A percentile compares a stretch with the other conserved stretches of the same genome.
These are phyloP conservation scores for Astyanax mexicanus DNA, from an alignment of 2,797 vertebrate genomes.

Conservation along the genomic window DNA sequence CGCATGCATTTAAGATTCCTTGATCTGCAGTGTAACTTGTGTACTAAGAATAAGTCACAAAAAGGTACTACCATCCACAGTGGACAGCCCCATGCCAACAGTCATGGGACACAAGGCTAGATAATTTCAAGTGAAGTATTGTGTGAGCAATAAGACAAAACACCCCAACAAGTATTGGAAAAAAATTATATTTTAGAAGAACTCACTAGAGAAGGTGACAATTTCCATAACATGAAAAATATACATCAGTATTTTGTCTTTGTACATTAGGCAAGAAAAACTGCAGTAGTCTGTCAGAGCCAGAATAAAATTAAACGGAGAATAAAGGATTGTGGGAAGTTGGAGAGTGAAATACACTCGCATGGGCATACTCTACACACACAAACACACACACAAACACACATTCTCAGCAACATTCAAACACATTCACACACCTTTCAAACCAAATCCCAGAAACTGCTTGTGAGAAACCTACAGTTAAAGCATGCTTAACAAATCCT, in stretches of 20 bases:
- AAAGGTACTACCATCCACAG: no score
- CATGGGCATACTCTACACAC: background rate
- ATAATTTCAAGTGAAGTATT: no score
- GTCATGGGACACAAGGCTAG: no score
- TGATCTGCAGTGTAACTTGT: no score
- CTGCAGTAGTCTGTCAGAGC: slow-evolving; percentile 76
- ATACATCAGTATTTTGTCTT: slow-evolving; percentile 98
- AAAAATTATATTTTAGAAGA: slow-evolving; percentile 98
- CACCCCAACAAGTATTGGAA: slow-evolving; percentile 84
- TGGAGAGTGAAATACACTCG: slow-evolving; percentile 53
- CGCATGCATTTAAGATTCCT: no score
- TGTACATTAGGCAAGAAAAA: slow-evolving; percentile 93
- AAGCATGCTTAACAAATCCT: slow-evolving; percentile 89
- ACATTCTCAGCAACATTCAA: slow-evolving; percentile 37
- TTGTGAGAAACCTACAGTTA: slow-evolving; percentile 77
- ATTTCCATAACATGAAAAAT: slow-evolving; percentile 99
- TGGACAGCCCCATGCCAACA: no score
- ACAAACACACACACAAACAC: slow-evolving; percentile 36
- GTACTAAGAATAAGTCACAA: no score
- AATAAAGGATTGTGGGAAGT: slow-evolving; percentile 64
- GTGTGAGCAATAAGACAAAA: slow-evolving; percentile 54
- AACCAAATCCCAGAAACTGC: slow-evolving; percentile 79
- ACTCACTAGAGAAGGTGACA: slow-evolving; percentile 97
- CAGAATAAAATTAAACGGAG: slow-evolving; percentile 76
- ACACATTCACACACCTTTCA: slow-evolving; percentile 53